Base-by-base conservation (phyloP, 1,140 invertebrate species). In the Orius laevigatus region DNA sequence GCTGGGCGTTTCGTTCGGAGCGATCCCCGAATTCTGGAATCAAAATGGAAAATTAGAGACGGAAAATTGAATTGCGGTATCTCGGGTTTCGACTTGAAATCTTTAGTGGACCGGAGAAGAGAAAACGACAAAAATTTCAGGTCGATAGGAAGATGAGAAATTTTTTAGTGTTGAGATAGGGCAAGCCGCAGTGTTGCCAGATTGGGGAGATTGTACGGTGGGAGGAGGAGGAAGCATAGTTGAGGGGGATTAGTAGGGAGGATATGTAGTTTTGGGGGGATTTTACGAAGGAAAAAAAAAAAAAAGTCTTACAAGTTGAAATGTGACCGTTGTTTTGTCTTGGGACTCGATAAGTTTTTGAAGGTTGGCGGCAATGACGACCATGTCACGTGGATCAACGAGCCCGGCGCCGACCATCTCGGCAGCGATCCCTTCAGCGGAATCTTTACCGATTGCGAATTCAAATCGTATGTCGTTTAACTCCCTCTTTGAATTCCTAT, bases 381-480 rank as follows among this genome's bases (percentile, higher is more conserved):
- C 75, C 45, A 90, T 79, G 63, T 97, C 93, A 57, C 80, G 76
- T 3, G 84, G 82, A 63, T 96, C 87, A 5, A 98, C 89, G 12
- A 98, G 69, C 5, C 92, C 90, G 15, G 93, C 93, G 43, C 85
- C 84, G 10, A 97, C 89, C 52, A 98, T 66, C 68, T 98, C 93
- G 8, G 80, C 73, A 3, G 93, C 89, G 49, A 97, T 94, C 38
- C 91, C 91, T 65, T 95, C 88, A 0, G 91, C 79, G 0, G 86
- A 87, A 64, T 98, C 93, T 66, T 87, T 80, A 2, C 86, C 87
- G 10, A 84, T 76, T 3, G 83, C 79, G 65, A 89, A 98, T 63
- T 98, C 91, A 65, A 98, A 98, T 56, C 91, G 76, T 55, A 98
- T 98, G 62, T 98, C 94, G 65, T 98, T 97, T 33, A 98, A 65